These are phyloP conservation scores for Cepphus grylle DNA, from an alignment of 2,113 vertebrate genomes.

Conservation along the genomic window DNA sequence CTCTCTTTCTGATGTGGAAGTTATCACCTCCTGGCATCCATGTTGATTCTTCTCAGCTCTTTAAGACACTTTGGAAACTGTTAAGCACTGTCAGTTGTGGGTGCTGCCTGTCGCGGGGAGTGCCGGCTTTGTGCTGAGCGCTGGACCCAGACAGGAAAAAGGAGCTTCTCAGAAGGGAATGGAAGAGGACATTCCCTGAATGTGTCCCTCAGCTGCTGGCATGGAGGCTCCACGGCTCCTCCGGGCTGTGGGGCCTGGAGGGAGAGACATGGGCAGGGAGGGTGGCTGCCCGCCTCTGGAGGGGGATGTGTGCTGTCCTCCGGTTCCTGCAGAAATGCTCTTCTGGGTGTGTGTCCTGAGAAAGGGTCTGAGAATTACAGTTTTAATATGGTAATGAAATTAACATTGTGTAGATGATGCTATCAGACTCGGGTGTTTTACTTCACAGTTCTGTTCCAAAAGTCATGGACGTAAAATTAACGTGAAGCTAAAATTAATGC, in stretches of 20 bases:
- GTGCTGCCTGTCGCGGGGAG: accelerated
- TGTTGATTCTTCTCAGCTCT: not conserved
- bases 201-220: not conserved
- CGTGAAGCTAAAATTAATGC: not conserved
- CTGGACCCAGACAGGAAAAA: not conserved
- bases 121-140: not conserved
- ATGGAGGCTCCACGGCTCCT: not conserved
- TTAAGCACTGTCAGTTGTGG: not conserved
- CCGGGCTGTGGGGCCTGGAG: not conserved
- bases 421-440: not conserved
- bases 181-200: not conserved
- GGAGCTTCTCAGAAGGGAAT: not conserved
- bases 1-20: not conserved
- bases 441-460: not conserved
- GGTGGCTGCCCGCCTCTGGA: accelerated
- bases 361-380: not conserved
- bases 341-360: not conserved
- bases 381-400: not conserved
- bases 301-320: not conserved
- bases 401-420: not conserved
- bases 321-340: not conserved
- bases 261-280: not conserved
- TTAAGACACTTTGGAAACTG: not conserved
- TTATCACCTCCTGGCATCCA: not conserved
- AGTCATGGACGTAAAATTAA: not conserved